Evolutionary conservation across 2,797 vertebrate genomes (phyloP), one percentile per base, ranked within the genome.

Genomic region (Oreonectes daqikongensis): DNA sequence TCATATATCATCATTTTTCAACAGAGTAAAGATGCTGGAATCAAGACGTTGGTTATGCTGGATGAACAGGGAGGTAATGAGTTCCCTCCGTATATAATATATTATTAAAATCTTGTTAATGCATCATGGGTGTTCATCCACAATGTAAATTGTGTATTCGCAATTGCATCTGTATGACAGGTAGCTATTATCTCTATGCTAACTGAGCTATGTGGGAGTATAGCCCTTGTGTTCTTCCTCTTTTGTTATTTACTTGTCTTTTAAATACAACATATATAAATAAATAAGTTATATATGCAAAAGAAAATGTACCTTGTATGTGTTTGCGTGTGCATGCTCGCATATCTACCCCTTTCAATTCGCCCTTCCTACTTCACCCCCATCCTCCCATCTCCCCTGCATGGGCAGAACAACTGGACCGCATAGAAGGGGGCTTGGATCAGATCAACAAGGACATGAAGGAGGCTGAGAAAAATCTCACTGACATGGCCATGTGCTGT

Each of bases 61-160:
- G 94, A 95, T 15, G 94, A 95, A 79, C 94, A 95, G 87, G 94
- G 93, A 91, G 94, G 94, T 95, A 90, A 89, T 69, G 6, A 53
- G 17, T 32, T 50, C 24, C 52, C 50, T 42, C n/a, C 42, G 50
- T 11, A 0, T 15, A 18, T 5, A 15, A 2, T 30, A 8, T 3
- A 12, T 61, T 40, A 26, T 40, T 20, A 65, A 26, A 52, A n/a
- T 17, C 6, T 20, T 20, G n/a, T 50, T 65, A 74, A 74, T 53
- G 24, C 48, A 65, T 53, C 4, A 65, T 66, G 42, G 26, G 50
- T 17, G 60, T 42, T 77, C 46, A 52, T 18, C 35, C 50, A 18
- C 44, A 50, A 50, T 50, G 17, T n/a, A 3, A 59, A 26, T 30
- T 20, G 4, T 70, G 68, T 22, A 38, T 67, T 17, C 28, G 32